phyloP scores from a whole-genome alignment of 2,113 vertebrate species.

The Anser brachyrhynchus region DNA sequence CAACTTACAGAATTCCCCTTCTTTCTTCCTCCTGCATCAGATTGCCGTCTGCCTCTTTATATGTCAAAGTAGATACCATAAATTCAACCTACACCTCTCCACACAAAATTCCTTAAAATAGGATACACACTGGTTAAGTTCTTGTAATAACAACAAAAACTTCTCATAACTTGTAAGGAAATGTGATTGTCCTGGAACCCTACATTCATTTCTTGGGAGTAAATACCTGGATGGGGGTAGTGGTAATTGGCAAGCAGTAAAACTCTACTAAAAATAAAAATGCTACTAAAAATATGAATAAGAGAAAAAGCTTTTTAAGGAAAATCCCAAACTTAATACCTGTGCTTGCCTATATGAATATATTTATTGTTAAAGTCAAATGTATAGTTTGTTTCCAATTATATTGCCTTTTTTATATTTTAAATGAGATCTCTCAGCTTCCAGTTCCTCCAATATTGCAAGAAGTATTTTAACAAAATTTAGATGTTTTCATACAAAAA shows the following conservation, averaged over 20 bases:
- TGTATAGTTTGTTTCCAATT: not conserved
- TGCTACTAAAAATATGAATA: not conserved
- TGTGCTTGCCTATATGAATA: not conserved
- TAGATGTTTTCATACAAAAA: not conserved
- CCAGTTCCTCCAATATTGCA: not conserved
- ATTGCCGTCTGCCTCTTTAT: not conserved
- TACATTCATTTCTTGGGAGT: not conserved
- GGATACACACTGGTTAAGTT: not conserved
- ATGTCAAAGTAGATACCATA: not conserved
- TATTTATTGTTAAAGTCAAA: not conserved
- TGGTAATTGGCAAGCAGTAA: not conserved
- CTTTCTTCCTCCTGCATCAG: not conserved
- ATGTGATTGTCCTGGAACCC: not conserved
- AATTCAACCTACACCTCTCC: not conserved
- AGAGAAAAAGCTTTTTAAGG: not conserved
- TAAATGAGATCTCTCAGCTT: not conserved
- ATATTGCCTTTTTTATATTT: not conserved
- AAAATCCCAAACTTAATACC: not conserved
- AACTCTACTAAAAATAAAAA: not conserved
- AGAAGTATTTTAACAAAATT: not conserved
- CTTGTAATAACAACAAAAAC: not conserved
- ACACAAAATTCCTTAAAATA: not conserved
- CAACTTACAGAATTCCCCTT: accelerated
- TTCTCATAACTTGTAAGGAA: not conserved
- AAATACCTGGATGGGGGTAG: not conserved